Percentiles rank a stretch among this genome's conserved stretches.
phyloP scores from a whole-genome alignment of 2,113 vertebrate genomes.

The Diadophis punctatus region DNA sequence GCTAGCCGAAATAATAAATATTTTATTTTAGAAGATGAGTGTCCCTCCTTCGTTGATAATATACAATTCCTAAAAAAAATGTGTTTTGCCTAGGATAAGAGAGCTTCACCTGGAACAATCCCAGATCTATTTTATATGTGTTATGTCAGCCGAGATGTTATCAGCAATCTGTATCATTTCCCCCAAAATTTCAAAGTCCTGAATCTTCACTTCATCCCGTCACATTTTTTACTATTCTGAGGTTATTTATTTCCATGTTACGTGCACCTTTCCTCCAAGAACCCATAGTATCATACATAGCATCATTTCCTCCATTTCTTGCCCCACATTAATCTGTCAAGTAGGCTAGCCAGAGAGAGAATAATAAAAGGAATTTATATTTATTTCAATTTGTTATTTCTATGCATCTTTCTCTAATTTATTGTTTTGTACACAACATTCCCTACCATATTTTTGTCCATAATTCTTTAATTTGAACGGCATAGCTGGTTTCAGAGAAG shows the following conservation, averaged over 20 bases:
- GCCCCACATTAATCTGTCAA: neutral
- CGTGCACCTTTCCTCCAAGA: neutral
- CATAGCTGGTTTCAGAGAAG: neutral
- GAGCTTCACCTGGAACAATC: neutral
- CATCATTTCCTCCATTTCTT: neutral
- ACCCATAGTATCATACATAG: neutral
- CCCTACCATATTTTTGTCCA: neutral
- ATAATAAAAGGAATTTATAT: neutral
- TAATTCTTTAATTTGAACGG: neutral
- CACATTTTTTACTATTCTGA: neutral
- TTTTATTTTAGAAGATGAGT: neutral
- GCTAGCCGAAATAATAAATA: neutral
- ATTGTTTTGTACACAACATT: neutral
- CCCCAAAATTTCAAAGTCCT: neutral
- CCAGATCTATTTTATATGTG: neutral
- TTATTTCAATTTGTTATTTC: neutral
- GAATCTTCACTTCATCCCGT: neutral
- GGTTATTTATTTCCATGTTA: neutral
- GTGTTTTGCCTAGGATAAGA: neutral
- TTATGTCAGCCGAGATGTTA: neutral
- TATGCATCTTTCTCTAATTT: neutral
- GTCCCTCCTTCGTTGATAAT: neutral
- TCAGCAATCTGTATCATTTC: neutral
- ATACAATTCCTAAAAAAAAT: neutral
- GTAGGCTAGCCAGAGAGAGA: neutral